phyloP scores from a whole-genome alignment of 2,797 vertebrate species.

The Sebastiscus tertius region DNA sequence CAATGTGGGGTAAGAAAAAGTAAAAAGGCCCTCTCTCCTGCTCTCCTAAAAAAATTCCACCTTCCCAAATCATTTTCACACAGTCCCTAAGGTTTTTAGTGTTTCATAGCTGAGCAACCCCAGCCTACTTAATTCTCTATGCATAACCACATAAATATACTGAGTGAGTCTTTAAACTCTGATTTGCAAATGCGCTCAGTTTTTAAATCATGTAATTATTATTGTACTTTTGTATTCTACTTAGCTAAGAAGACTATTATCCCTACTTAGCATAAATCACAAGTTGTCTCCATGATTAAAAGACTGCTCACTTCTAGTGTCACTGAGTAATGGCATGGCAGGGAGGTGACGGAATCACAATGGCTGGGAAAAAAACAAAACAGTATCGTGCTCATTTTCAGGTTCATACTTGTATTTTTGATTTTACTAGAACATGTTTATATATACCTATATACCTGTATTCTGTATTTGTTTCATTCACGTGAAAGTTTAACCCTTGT shows the following conservation, averaged over 20 bases:
- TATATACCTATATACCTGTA: too few relatives aligned
- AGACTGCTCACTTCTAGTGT: background rate
- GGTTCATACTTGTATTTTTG: too few relatives aligned
- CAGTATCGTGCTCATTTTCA: background rate
- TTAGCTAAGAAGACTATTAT: constrained; percentile 11
- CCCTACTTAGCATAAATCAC: constrained; percentile 17
- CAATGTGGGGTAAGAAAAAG: background rate
- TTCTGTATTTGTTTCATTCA: too few relatives aligned
- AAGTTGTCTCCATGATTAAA: constrained; percentile 3
- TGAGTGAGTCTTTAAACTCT: background rate
- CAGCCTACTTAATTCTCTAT: background rate
- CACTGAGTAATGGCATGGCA: constrained; percentile 1
- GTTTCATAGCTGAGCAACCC: background rate
- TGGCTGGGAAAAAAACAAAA: background rate
- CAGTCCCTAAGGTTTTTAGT: background rate
- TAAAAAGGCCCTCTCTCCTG: background rate
- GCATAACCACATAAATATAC: background rate
- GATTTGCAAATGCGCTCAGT: background rate
- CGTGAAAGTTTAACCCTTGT: background rate
- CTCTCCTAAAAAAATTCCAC: background rate
- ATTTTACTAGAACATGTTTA: too few relatives aligned
- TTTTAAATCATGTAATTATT: constrained; percentile 6
- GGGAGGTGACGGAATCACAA: background rate
- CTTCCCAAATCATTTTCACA: background rate
- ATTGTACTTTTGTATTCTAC: constrained; percentile 19